These are phyloP conservation scores for Ageneiosus marmoratus DNA, from an alignment of 2,113 vertebrate genomes.

Conservation along the genomic window DNA sequence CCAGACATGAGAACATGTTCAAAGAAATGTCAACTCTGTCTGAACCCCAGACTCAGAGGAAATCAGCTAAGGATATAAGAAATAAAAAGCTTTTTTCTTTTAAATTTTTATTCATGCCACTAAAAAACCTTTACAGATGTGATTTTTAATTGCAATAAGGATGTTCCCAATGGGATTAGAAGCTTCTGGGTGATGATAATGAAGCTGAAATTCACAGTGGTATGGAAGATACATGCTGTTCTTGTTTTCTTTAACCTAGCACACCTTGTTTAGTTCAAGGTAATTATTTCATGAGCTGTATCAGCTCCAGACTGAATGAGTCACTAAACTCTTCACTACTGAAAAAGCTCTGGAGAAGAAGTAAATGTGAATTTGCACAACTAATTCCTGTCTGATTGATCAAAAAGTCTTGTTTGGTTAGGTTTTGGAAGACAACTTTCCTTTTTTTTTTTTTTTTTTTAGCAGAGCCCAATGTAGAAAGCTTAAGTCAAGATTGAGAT, in stretches of 20 bases:
- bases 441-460: not conserved
- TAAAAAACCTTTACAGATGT: not conserved
- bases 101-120: not conserved
- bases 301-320: not conserved
- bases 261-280: slow-evolving; percentile 4
- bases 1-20: slow-evolving; percentile 16
- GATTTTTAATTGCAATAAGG: not conserved
- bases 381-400: slow-evolving; percentile 14
- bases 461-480: not conserved
- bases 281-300: not conserved
- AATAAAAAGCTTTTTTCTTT: not conserved
- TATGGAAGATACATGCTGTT: not conserved
- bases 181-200: not conserved
- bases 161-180: not conserved
- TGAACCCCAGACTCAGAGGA: slow-evolving; percentile 14
- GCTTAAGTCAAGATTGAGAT: not conserved
- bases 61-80: slow-evolving; percentile 11
- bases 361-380: not conserved
- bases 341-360: not conserved
- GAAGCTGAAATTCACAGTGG: not conserved
- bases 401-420: not conserved
- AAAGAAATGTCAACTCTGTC: slow-evolving; percentile 34
- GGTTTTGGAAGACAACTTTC: not conserved
- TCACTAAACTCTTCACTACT: slow-evolving; percentile 1
- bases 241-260: not conserved